Evolutionary conservation across 2,113 vertebrate genomes (phyloP).

Genomic region (Pangasianodon hypophthalmus): DNA sequence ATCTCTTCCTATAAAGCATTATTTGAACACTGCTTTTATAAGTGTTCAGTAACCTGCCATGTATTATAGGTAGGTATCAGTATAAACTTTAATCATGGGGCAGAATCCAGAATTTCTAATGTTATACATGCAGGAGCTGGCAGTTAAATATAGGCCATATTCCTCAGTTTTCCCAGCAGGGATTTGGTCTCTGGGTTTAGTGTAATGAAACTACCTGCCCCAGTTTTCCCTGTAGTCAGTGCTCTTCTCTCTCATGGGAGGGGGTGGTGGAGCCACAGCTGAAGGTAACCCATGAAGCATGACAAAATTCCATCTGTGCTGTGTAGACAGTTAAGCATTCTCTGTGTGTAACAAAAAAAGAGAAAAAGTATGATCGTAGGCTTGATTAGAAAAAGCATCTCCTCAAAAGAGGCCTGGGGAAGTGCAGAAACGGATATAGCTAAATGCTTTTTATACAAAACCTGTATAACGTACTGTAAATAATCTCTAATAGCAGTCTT

Average conservation of each 20-base stretch:
- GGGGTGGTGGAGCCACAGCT: neutral
- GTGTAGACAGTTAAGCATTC: constrained; percentile 67
- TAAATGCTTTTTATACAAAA: neutral
- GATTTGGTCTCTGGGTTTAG: constrained; percentile 27
- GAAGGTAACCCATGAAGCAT: constrained; percentile 48
- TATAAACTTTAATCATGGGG: constrained; percentile 25
- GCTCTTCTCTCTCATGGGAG: constrained; percentile 2
- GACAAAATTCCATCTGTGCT: constrained; percentile 64
- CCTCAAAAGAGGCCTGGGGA: constrained; percentile 12
- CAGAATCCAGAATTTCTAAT: constrained; percentile 29
- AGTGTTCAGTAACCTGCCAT: neutral
- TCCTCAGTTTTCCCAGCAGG: constrained; percentile 36
- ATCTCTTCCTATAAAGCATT: neutral
- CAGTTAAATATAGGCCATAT: constrained; percentile 44
- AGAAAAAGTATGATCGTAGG: neutral
- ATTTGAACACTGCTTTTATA: neutral
- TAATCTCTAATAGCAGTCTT: neutral
- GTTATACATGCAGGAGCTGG: constrained; percentile 31
- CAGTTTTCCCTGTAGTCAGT: constrained; percentile 44
- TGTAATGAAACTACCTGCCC: constrained; percentile 52
- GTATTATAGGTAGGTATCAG: neutral
- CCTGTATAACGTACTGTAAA: neutral
- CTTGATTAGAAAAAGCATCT: constrained; percentile 29
- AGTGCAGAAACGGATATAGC: neutral
- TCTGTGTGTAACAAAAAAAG: constrained; percentile 65